Conservation (phyloP, 1,140 invertebrate species). For the Rhyacophila brunnea region DNA sequence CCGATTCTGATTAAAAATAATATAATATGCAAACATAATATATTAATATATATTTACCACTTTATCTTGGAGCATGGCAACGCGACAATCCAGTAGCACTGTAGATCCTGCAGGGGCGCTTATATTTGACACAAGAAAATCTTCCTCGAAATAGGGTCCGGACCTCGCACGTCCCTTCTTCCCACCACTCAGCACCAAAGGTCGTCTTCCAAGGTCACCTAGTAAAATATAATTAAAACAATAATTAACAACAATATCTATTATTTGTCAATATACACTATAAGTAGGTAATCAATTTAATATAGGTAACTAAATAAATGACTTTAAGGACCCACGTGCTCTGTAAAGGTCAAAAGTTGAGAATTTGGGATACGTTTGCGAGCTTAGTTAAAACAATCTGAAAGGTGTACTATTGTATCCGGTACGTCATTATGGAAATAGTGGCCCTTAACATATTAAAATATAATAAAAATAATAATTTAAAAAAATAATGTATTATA, state of each 20-base stretch:
- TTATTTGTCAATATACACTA: neutral
- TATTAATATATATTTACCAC: no score
- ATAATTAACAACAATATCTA: neutral
- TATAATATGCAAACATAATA: no score
- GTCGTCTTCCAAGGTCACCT: constrained; percentile 24
- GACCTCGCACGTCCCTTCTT: constrained; percentile 40
- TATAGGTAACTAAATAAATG: neutral
- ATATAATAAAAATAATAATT: no score
- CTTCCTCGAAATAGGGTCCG: constrained; percentile 64
- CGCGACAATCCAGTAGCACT: constrained; percentile 55
- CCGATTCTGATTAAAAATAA: no score
- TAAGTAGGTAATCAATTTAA: neutral
- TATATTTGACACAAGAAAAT: constrained; percentile 51
- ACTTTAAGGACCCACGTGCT: neutral
- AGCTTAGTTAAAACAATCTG: no score
- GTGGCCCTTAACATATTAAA: no score
- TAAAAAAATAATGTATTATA: no score
- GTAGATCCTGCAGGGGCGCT: constrained; percentile 54
- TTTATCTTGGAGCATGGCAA: constrained; percentile 56
- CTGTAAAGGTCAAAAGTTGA: no score
- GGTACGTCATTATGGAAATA: no score
- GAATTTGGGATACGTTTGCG: no score
- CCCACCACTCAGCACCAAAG: constrained; percentile 25
- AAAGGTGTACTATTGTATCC: neutral
- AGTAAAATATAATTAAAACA: neutral